These are phyloP conservation scores for Mesocentrotus franciscanus DNA, from an alignment of 53 echinoderm and acorn worm species.

Conservation along the genomic window DNA sequence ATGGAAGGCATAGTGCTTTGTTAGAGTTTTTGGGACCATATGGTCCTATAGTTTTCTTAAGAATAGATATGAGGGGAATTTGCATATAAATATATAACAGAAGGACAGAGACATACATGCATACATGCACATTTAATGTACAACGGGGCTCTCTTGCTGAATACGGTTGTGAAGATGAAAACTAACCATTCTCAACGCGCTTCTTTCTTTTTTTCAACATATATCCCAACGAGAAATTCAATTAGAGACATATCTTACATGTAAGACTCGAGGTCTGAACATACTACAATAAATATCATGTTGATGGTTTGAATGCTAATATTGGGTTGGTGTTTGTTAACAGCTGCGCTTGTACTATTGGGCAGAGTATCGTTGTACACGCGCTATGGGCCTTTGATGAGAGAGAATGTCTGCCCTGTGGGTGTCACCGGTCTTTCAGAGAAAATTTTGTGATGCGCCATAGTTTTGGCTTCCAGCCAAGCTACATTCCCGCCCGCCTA, in stretches of 20 bases:
- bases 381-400: background rate
- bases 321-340: background rate
- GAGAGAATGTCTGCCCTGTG: conserved; percentile 2
- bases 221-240: background rate
- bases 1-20: background rate
- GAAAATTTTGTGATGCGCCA: background rate
- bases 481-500: background rate
- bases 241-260: background rate
- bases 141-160: no score
- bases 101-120: background rate
- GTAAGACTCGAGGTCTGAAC: no score
- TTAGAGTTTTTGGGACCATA: background rate
- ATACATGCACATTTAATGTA: no score
- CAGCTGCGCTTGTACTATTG: no score
- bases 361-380: background rate
- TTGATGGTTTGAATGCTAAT: background rate
- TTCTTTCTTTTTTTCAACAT: background rate
- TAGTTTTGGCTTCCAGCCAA: conserved; percentile 4
- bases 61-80: background rate
- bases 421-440: background rate
- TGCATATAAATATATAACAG: background rate
- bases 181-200: background rate
- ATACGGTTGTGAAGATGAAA: background rate
- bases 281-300: background rate
- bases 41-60: background rate